Conservation (phyloP, 2,797 vertebrate species). For the Knipowitschia caucasica region DNA sequence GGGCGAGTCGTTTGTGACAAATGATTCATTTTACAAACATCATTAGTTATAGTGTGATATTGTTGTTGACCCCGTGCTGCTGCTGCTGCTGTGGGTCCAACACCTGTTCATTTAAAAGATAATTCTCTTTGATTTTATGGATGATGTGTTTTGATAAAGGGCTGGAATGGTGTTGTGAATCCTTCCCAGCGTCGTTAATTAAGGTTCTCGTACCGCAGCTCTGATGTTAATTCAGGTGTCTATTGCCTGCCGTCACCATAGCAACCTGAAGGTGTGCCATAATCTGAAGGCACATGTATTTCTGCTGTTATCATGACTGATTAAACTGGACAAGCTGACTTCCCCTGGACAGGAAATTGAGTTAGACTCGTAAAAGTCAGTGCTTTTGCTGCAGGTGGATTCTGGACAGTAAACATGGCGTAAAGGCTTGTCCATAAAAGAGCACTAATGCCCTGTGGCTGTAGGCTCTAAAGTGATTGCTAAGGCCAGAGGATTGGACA, state of each 20-base stretch:
- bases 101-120: constrained; percentile 65
- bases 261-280: constrained; percentile 69
- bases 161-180: constrained; percentile 37
- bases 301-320: constrained; percentile 58
- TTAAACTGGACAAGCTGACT: constrained; percentile 63
- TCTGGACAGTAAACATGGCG: constrained; percentile 40
- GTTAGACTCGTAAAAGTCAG: constrained; percentile 38
- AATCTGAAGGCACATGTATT: constrained; percentile 40
- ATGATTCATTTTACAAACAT: too few relatives aligned
- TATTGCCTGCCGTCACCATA: constrained; percentile 72
- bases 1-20: too few relatives aligned
- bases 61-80: too few relatives aligned
- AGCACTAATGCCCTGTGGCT: constrained; percentile 15
- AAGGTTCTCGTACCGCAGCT: constrained; percentile 60
- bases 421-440: constrained; percentile 38
- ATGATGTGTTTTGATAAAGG: constrained; percentile 62
- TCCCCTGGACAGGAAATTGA: constrained; percentile 51
- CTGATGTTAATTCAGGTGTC: constrained; percentile 78
- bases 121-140: constrained; percentile 70
- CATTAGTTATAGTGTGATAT: too few relatives aligned
- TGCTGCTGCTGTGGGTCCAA: constrained; percentile 14
- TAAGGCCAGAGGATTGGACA: constrained; percentile 5
- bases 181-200: constrained; percentile 67
- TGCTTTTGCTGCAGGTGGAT: constrained; percentile 43
- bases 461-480: constrained; percentile 26